phyloP scores from a whole-genome alignment of 1,140 invertebrate genomes.

The Portunus trituberculatus region DNA sequence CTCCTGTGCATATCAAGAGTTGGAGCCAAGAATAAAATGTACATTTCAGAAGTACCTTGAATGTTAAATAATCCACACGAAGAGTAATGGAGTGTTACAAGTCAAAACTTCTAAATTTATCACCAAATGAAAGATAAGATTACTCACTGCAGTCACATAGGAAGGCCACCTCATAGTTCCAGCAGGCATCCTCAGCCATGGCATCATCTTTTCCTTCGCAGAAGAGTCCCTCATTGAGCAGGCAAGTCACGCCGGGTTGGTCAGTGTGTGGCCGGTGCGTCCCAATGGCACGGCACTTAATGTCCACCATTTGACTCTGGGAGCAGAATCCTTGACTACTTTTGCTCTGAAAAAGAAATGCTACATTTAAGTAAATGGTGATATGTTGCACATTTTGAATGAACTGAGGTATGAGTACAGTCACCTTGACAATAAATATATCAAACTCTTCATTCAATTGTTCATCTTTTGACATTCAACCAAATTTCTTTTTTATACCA shows the following conservation, averaged over 20 bases:
- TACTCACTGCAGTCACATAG: slow-evolving; percentile 84
- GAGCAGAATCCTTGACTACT: slow-evolving; percentile 80
- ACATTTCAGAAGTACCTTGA: background rate
- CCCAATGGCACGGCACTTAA: slow-evolving; percentile 87
- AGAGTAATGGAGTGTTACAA: background rate
- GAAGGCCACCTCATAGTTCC: slow-evolving; percentile 88
- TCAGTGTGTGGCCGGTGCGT: slow-evolving; percentile 85
- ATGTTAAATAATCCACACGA: background rate
- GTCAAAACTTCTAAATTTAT: background rate
- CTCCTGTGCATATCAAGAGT: no score
- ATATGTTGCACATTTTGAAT: no score
- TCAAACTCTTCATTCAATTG: no score
- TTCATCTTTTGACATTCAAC: no score
- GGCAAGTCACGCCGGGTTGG: slow-evolving; percentile 87
- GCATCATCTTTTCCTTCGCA: slow-evolving; percentile 81
- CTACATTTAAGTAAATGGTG: no score
- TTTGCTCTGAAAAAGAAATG: slow-evolving; percentile 33
- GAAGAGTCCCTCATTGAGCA: slow-evolving; percentile 86
- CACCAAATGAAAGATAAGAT: background rate
- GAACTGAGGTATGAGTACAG: no score
- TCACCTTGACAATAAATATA: no score
- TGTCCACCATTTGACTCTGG: slow-evolving; percentile 85
- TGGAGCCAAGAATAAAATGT: no score
- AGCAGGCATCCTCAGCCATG: slow-evolving; percentile 77
- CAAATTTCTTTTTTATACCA: no score